Conservation (phyloP, 2,888 invertebrate genomes). For the Hybos culiciformis region DNA sequence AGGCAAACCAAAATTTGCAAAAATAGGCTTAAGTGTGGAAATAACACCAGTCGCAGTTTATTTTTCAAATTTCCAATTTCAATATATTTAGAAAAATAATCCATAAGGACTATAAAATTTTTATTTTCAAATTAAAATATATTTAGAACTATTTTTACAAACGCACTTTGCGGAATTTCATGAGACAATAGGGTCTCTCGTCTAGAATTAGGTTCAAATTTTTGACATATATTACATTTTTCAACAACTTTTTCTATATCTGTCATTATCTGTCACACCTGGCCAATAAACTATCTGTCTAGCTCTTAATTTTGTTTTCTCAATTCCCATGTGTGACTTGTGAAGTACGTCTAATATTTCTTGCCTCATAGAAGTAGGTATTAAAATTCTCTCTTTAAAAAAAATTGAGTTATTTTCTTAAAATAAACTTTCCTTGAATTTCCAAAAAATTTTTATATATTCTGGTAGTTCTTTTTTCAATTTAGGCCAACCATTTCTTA, state of each 20-base stretch:
- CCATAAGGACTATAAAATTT: conserved; percentile 11
- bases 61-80: conserved; percentile 5
- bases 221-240: conserved; percentile 2
- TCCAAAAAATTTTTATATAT: conserved; percentile 3
- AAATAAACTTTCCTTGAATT: conserved; percentile 1
- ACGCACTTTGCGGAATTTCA: conserved; percentile 5
- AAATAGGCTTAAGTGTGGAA: conserved; percentile 9
- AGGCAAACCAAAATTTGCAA: conserved; percentile 8
- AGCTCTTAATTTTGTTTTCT: conserved; percentile 8
- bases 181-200: conserved; percentile 7
- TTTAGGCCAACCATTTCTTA: not conserved
- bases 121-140: conserved; percentile 5
- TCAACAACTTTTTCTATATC: not conserved
- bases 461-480: not conserved
- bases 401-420: not conserved
- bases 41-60: conserved; percentile 6
- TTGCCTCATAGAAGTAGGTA: not conserved
- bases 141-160: conserved; percentile 8
- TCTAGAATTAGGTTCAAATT: not conserved
- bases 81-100: conserved; percentile 12
- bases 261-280: not conserved
- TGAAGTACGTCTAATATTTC: not conserved
- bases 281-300: not conserved
- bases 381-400: conserved; percentile 4
- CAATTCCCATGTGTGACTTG: conserved; percentile 7